phyloP scores from a whole-genome alignment of 2,888 invertebrate genomes.

The Myathropa florea region DNA sequence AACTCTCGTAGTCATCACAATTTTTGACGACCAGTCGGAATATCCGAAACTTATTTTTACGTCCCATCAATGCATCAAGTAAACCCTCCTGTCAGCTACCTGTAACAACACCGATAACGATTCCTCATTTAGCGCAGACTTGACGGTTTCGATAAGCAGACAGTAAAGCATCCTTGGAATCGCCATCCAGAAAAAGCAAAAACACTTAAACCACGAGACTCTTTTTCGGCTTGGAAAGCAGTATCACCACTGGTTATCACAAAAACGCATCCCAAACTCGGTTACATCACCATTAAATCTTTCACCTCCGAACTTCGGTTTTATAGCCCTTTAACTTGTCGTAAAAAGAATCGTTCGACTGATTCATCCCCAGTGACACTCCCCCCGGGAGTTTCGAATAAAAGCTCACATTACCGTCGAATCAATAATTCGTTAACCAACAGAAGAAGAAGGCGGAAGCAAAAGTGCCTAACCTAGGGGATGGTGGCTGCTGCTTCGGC shows the following conservation, averaged over 20 bases:
- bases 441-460: not conserved
- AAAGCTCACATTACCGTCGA: constrained; percentile 51
- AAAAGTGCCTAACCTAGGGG: constrained; percentile 27
- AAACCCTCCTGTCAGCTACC: not conserved
- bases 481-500: constrained; percentile 15
- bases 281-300: constrained; percentile 45
- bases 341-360: constrained; percentile 59
- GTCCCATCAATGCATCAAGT: not conserved
- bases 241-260: constrained; percentile 16
- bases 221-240: not conserved
- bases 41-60: not conserved
- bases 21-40: not conserved
- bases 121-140: not conserved
- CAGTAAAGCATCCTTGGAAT: constrained; percentile 14
- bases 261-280: constrained; percentile 15
- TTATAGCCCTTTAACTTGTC: constrained; percentile 58
- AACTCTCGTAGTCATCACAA: not conserved
- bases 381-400: constrained; percentile 30
- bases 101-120: not conserved
- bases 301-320: constrained; percentile 37
- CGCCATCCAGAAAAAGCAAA: not conserved
- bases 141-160: constrained; percentile 1
- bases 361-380: constrained; percentile 14
- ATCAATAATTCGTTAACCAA: constrained; percentile 62
- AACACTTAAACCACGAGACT: not conserved